Conservation (phyloP, 2,113 vertebrate species). For the Peromyscus californicus region DNA sequence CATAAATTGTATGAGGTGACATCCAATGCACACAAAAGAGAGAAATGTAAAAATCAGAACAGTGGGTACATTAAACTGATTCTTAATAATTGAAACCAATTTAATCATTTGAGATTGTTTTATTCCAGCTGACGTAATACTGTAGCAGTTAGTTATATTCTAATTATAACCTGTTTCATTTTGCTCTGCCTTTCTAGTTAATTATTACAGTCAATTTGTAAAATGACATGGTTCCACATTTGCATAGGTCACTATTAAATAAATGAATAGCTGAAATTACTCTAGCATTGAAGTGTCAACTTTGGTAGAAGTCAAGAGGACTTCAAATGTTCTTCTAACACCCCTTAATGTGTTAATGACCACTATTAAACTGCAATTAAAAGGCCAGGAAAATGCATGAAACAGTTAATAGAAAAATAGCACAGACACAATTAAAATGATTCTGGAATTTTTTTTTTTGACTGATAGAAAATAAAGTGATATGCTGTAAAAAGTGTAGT, state of each 20-base stretch:
- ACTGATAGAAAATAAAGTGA: conserved; percentile 92
- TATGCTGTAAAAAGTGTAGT: conserved; percentile 87
- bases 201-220: conserved; percentile 96
- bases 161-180: conserved; percentile 95
- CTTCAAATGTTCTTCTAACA: conserved; percentile 95
- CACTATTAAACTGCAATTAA: conserved; percentile 97
- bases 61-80: conserved; percentile 92
- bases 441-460: conserved; percentile 87
- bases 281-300: conserved; percentile 96
- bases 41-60: conserved; percentile 91
- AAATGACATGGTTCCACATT: conserved; percentile 95
- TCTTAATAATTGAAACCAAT: conserved; percentile 94
- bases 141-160: conserved; percentile 93
- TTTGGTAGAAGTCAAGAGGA: conserved; percentile 96
- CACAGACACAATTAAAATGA: conserved; percentile 90
- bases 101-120: conserved; percentile 93
- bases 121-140: conserved; percentile 93
- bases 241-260: conserved; percentile 97
- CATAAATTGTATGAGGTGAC: conserved; percentile 91
- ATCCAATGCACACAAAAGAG: conserved; percentile 91
- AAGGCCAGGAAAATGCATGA: conserved; percentile 92
- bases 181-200: conserved; percentile 93
- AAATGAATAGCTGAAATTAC: conserved; percentile 95
- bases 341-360: conserved; percentile 97
- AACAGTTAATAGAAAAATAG: conserved; percentile 95